These are phyloP conservation scores for Caretta caretta DNA, from an alignment of 2,113 vertebrate species.

Conservation along the genomic window DNA sequence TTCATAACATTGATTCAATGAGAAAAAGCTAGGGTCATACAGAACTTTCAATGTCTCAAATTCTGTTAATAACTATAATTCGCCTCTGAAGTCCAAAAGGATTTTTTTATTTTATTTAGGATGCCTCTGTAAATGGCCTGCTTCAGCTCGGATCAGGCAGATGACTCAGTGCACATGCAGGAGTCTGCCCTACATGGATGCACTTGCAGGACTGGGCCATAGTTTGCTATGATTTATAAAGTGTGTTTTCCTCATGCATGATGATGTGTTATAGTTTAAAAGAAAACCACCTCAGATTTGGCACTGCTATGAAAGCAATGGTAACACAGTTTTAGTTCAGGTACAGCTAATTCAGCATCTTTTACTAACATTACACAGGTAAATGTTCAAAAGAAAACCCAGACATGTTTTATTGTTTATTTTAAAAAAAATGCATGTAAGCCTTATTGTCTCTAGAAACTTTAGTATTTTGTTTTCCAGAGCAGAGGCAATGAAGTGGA, in stretches of 20 bases:
- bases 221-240: not conserved
- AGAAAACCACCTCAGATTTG: not conserved
- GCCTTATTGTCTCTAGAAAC: not conserved
- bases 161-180: not conserved
- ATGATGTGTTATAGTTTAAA: not conserved
- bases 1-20: not conserved
- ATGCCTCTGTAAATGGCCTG: not conserved
- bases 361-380: not conserved
- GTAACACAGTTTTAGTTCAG: not conserved
- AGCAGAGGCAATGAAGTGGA: not conserved
- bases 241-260: not conserved
- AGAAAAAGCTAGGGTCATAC: not conserved
- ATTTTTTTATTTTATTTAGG: too few relatives aligned
- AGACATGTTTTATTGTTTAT: not conserved
- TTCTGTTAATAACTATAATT: not conserved
- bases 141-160: not conserved
- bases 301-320: fast-evolving
- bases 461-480: not conserved
- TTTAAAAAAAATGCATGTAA: not conserved
- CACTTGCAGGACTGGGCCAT: not conserved
- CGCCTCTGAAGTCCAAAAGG: not conserved
- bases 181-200: not conserved
- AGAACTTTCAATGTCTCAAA: not conserved
- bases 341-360: fast-evolving
- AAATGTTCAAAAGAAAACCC: not conserved